These are phyloP conservation scores for Phalera bucephala DNA, from an alignment of 2,888 invertebrate genomes.

Conservation along the genomic window DNA sequence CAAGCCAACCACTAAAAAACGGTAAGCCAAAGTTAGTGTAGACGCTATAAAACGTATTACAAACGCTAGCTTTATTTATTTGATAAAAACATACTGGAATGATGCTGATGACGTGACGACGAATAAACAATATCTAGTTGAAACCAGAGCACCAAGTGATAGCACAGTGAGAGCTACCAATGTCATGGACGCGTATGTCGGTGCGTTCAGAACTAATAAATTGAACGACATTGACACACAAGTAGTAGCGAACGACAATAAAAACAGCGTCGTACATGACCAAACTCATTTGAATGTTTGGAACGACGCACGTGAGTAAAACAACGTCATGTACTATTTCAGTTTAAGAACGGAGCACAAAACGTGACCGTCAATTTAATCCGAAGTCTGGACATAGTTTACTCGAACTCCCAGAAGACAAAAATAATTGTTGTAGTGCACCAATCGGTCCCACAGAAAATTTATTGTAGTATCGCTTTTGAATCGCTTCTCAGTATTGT, in stretches of 20 bases:
- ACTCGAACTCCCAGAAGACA: conserved; percentile 27
- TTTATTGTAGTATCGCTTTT: conserved; percentile 41
- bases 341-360: conserved; percentile 30
- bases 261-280: conserved; percentile 28
- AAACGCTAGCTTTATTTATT: conserved; percentile 42
- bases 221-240: conserved; percentile 42
- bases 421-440: conserved; percentile 7
- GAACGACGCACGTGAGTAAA: conserved; percentile 28
- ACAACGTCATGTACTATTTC: conserved; percentile 37
- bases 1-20: conserved; percentile 64
- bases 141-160: conserved; percentile 37
- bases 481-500: conserved; percentile 29
- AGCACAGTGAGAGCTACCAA: conserved; percentile 35
- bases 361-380: conserved; percentile 28
- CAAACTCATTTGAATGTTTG: conserved; percentile 22
- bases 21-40: conserved; percentile 46
- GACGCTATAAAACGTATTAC: conserved; percentile 42
- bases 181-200: conserved; percentile 44
- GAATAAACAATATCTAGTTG: conserved; percentile 38
- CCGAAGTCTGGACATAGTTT: conserved; percentile 25
- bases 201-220: conserved; percentile 39
- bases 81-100: conserved; percentile 34
- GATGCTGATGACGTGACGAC: conserved; percentile 30
- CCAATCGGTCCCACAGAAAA: conserved; percentile 38
- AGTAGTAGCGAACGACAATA: conserved; percentile 32